A percentile compares a stretch with the other conserved stretches of the same genome.
Conservation (phyloP, 2,113 vertebrate species). For the Sakesphorus luctuosus region DNA sequence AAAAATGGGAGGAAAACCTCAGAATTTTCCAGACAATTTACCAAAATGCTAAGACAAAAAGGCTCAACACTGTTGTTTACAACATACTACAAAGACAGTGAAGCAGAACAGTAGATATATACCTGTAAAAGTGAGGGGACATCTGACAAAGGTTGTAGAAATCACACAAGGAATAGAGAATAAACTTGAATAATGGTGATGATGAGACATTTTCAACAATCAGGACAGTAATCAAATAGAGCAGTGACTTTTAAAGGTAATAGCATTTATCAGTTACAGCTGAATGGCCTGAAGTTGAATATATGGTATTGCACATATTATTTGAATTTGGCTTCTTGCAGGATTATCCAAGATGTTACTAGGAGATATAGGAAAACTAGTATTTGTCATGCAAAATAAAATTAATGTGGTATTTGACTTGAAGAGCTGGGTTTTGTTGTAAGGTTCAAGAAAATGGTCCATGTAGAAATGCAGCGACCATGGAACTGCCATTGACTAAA, state of each 20-base stretch:
- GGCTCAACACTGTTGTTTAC: not conserved
- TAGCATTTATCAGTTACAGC: not conserved
- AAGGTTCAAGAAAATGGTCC: not conserved
- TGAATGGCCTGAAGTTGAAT: not conserved
- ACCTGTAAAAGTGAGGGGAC: not conserved
- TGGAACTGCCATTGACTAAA: not conserved
- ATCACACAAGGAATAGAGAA: not conserved
- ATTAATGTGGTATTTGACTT: not conserved
- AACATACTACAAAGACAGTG: not conserved
- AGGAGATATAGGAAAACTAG: not conserved
- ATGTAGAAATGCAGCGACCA: not conserved
- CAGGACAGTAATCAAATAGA: not conserved
- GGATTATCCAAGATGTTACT: not conserved
- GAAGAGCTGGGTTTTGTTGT: not conserved
- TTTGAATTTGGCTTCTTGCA: not conserved
- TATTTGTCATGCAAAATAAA: not conserved
- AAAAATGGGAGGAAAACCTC: not conserved
- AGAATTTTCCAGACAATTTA: not conserved
- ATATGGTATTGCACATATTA: not conserved
- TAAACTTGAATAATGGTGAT: not conserved
- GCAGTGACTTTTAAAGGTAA: conserved; percentile 13
- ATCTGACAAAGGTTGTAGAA: conserved; percentile 15
- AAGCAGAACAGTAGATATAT: not conserved
- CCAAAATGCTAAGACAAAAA: conserved; percentile 28
- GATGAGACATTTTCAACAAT: not conserved